Conservation (phyloP, 2,888 invertebrate species). For the Idaea aversata region DNA sequence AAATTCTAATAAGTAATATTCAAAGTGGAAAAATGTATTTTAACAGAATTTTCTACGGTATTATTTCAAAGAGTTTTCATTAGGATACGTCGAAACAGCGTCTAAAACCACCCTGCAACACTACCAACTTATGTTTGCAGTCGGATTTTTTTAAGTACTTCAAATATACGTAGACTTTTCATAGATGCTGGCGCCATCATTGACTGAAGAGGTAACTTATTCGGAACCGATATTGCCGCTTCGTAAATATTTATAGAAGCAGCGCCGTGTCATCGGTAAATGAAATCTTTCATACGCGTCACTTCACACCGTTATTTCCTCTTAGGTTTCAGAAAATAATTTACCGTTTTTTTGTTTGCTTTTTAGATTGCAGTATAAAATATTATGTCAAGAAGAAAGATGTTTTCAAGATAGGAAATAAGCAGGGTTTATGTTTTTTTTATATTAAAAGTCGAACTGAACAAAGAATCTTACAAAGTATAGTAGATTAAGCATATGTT, state of each 20-base stretch:
- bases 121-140: not conserved
- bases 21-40: too few relatives aligned
- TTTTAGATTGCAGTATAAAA: not conserved
- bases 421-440: not conserved
- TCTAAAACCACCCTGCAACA: not conserved
- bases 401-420: not conserved
- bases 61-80: not conserved
- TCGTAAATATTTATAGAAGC: slow-evolving; percentile 56
- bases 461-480: too few relatives aligned
- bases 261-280: slow-evolving; percentile 26
- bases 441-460: too few relatives aligned
- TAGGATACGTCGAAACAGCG: not conserved
- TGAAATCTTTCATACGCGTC: slow-evolving; percentile 44
- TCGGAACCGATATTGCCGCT: slow-evolving; percentile 29
- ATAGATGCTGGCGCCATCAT: not conserved
- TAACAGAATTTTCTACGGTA: not conserved
- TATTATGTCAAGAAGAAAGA: not conserved
- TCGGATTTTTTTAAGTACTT: not conserved
- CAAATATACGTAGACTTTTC: not conserved
- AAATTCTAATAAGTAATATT: too few relatives aligned
- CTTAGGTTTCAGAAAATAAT: slow-evolving; percentile 3
- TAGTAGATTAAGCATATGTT: too few relatives aligned
- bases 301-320: slow-evolving; percentile 33
- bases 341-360: not conserved
- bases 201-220: slow-evolving; percentile 14